Percentiles rank a stretch among this genome's conserved stretches.
phyloP scores from a whole-genome alignment of 35 echinoderm and acorn worm genomes.

The Apostichopus californicus region DNA sequence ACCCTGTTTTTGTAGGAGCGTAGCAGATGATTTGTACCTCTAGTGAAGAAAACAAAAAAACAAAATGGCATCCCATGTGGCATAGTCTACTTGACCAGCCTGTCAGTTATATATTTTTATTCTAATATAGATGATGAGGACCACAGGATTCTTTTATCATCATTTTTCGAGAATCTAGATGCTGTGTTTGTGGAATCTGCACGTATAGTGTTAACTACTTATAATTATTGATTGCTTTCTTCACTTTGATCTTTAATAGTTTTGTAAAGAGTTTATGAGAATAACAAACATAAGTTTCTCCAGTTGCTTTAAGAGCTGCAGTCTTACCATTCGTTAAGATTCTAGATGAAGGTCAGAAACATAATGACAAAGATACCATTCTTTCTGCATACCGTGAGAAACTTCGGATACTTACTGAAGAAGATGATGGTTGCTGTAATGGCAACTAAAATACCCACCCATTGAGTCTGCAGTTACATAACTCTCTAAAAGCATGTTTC shows the following conservation, averaged over 20 bases:
- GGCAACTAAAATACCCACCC: background rate
- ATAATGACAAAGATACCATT: background rate
- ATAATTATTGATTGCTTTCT: background rate
- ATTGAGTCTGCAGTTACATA: background rate
- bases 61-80: no score
- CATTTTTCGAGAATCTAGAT: background rate
- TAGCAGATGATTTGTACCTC: no score
- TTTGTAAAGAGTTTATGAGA: conserved; percentile 4
- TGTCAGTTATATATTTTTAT: no score
- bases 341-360: background rate
- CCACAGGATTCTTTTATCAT: no score
- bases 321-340: background rate
- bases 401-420: background rate
- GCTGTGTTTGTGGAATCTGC: background rate
- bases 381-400: conserved; percentile 14
- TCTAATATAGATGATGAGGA: no score
- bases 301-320: background rate
- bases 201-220: background rate
- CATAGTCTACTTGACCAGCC: no score
- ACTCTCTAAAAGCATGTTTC: background rate
- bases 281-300: background rate
- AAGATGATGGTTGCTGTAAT: background rate
- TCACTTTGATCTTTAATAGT: background rate
- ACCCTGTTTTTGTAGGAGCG: no score
- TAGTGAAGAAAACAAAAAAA: no score